phyloP scores from a whole-genome alignment of 1,140 invertebrate species.

The Penaeus japonicus region DNA sequence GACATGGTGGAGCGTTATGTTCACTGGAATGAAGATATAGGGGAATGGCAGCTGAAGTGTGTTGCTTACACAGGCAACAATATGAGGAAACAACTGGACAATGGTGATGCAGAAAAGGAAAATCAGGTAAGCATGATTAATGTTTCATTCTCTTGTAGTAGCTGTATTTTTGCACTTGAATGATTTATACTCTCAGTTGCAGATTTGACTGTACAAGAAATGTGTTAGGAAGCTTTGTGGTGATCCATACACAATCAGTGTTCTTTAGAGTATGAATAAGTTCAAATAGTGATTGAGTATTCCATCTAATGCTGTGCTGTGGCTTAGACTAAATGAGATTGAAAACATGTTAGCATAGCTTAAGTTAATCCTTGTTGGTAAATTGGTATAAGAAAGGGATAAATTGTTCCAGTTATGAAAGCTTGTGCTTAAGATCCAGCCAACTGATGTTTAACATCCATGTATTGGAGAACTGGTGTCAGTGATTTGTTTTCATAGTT shows the following conservation, averaged over 20 bases:
- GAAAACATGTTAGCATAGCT: too few relatives aligned
- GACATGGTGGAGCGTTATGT: slow-evolving; percentile 91
- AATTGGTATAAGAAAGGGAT: too few relatives aligned
- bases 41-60: slow-evolving; percentile 97
- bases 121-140: slow-evolving; percentile 38
- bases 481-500: too few relatives aligned
- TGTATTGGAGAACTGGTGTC: too few relatives aligned
- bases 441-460: too few relatives aligned
- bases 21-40: slow-evolving; percentile 97
- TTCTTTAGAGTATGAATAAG: too few relatives aligned
- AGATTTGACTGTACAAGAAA: background rate
- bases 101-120: slow-evolving; percentile 42
- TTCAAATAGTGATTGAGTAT: too few relatives aligned
- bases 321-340: too few relatives aligned
- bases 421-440: too few relatives aligned
- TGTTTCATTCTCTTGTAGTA: background rate
- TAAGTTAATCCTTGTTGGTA: too few relatives aligned
- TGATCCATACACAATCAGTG: background rate
- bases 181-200: background rate
- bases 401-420: too few relatives aligned
- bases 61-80: slow-evolving; percentile 99
- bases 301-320: too few relatives aligned
- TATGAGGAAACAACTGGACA: slow-evolving; percentile 70
- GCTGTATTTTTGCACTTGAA: background rate
- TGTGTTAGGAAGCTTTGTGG: background rate